These are phyloP conservation scores for Agapornis canus DNA, from an alignment of 2,797 vertebrate genomes.

Conservation along the genomic window DNA sequence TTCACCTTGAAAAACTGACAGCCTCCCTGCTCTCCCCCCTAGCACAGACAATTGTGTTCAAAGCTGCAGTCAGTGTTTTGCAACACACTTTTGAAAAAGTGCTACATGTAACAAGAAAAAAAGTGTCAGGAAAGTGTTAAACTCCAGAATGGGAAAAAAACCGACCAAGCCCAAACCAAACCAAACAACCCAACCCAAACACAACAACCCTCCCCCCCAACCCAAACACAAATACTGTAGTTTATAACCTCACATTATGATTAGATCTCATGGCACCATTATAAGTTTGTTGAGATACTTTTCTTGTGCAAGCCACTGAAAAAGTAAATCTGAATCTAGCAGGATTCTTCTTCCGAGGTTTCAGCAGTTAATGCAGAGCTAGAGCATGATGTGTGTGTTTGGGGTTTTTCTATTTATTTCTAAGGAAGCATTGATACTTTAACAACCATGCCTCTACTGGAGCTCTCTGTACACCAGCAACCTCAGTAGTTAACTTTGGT, in stretches of 20 bases:
- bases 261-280: background rate
- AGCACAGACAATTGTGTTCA: background rate
- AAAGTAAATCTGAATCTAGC: background rate
- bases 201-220: background rate
- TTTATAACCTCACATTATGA: background rate
- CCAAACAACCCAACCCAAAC: background rate
- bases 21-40: background rate
- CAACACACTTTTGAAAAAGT: background rate
- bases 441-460: background rate
- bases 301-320: background rate
- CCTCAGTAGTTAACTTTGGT: background rate
- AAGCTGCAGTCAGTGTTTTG: background rate
- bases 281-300: background rate
- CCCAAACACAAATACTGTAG: background rate
- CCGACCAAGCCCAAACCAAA: no score
- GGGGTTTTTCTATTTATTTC: background rate
- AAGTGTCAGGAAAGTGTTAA: background rate
- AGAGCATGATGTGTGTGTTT: background rate
- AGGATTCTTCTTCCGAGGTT: background rate
- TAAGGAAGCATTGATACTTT: background rate
- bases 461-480: background rate
- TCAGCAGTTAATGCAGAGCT: background rate
- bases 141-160: background rate
- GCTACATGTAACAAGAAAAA: background rate
- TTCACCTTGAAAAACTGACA: background rate